These are phyloP conservation scores for Odontocerum albicorne DNA, from an alignment of 2,888 invertebrate species.

Conservation along the genomic window DNA sequence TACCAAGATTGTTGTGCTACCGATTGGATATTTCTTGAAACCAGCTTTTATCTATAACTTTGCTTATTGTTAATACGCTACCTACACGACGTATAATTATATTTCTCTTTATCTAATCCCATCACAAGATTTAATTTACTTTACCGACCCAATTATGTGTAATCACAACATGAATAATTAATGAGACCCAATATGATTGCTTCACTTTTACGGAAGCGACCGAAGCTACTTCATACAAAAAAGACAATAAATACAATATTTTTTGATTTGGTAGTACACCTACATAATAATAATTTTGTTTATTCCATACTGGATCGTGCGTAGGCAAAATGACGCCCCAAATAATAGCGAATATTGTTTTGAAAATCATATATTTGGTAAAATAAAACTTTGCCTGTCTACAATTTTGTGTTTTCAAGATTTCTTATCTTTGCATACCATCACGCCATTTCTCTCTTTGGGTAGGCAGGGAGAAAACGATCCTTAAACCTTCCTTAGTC, in stretches of 20 bases:
- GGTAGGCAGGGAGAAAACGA: no score
- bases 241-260: slow-evolving; percentile 15
- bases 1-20: slow-evolving; percentile 4
- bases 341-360: no score
- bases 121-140: slow-evolving; percentile 31
- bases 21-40: slow-evolving; percentile 4
- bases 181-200: slow-evolving; percentile 16
- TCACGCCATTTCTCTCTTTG: no score
- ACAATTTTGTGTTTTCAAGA: no score
- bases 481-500: no score
- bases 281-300: slow-evolving; percentile 32
- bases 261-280: slow-evolving; percentile 26
- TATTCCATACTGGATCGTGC: no score
- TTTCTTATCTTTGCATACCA: no score
- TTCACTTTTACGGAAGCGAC: slow-evolving; percentile 29
- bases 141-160: slow-evolving; percentile 23
- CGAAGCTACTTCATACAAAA: slow-evolving; percentile 13
- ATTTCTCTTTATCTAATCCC: slow-evolving; percentile 20
- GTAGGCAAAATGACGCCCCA: no score
- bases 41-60: not conserved
- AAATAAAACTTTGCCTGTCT: no score
- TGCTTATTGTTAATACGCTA: slow-evolving; percentile 9
- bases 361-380: no score
- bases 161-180: slow-evolving; percentile 29
- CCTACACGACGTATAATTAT: slow-evolving; percentile 18